Conservation (phyloP, 2,888 invertebrate genomes). For the Syrphus vitripennis region DNA sequence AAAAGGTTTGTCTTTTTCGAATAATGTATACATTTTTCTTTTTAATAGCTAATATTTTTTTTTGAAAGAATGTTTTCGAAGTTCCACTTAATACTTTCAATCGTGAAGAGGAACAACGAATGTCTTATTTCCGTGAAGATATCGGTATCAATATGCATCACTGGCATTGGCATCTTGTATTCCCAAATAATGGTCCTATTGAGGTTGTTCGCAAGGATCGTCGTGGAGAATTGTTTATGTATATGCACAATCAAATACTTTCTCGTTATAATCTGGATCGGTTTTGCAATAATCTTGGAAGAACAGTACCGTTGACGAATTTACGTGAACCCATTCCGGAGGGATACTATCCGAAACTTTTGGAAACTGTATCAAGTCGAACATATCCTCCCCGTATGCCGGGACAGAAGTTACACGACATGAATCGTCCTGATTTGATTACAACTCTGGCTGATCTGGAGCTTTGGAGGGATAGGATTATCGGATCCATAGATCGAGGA, state of each 20-base stretch:
- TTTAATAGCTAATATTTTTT: neutral
- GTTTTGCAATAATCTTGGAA: constrained; percentile 85
- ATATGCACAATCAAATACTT: constrained; percentile 84
- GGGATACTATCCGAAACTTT: constrained; percentile 89
- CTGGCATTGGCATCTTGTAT: constrained; percentile 93
- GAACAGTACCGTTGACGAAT: constrained; percentile 85
- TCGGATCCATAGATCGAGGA: constrained; percentile 87
- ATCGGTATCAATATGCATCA: constrained; percentile 91
- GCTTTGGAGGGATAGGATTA: constrained; percentile 87
- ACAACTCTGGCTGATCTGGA: constrained; percentile 83
- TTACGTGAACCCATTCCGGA: constrained; percentile 86
- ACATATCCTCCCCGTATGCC: constrained; percentile 86
- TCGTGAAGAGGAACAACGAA: constrained; percentile 75
- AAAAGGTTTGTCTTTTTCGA: neutral
- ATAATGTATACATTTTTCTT: neutral
- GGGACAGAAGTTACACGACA: constrained; percentile 83
- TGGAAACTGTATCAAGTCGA: constrained; percentile 84
- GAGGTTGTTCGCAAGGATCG: constrained; percentile 85
- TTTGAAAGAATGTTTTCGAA: neutral
- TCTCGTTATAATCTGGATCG: constrained; percentile 87
- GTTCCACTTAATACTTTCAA: constrained; percentile 79
- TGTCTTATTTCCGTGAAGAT: constrained; percentile 91
- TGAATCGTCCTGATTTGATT: constrained; percentile 85
- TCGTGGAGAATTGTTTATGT: constrained; percentile 86
- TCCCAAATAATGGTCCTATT: constrained; percentile 81